Conservation (phyloP, 2,113 vertebrate genomes). For the Carassius gibelio region DNA sequence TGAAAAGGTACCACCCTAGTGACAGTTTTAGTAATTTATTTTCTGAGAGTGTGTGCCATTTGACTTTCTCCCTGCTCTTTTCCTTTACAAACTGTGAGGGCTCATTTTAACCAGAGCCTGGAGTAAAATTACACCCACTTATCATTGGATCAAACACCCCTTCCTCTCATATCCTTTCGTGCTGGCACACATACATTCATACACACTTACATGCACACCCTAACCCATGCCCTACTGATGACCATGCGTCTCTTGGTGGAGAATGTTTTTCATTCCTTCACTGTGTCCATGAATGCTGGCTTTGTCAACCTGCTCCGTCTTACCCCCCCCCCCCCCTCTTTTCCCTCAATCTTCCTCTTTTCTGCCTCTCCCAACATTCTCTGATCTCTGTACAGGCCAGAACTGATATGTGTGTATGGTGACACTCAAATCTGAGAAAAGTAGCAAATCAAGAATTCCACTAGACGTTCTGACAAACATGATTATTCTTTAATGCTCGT, state of each 20-base stretch:
- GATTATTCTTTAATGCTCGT: not conserved
- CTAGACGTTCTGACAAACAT: not conserved
- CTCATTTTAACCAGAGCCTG: constrained; percentile 37
- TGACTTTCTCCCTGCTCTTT: not conserved
- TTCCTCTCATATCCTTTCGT: constrained; percentile 35
- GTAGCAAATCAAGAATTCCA: not conserved
- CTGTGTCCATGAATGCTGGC: constrained; percentile 79
- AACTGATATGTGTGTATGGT: not conserved
- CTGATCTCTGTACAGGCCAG: constrained; percentile 29
- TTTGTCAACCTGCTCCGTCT: constrained; percentile 80
- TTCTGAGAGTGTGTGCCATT: not conserved
- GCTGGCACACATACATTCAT: constrained; percentile 35
- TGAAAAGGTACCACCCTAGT: not conserved
- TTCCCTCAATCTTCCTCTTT: constrained; percentile 61
- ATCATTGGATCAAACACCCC: constrained; percentile 54
- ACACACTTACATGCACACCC: constrained; percentile 45
- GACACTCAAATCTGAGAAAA: not conserved
- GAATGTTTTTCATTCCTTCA: constrained; percentile 82
- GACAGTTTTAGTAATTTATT: not conserved
- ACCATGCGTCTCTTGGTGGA: constrained; percentile 76
- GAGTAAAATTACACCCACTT: constrained; percentile 43
- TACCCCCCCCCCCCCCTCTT: constrained; percentile 71
- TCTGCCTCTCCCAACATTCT: constrained; percentile 47
- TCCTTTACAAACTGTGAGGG: constrained; percentile 11
- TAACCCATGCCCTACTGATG: constrained; percentile 66